Percentiles rank a stretch among this genome's conserved stretches.
These are phyloP conservation scores for Petrolisthes cinctipes DNA, from an alignment of 2,888 invertebrate genomes.

Conservation along the genomic window DNA sequence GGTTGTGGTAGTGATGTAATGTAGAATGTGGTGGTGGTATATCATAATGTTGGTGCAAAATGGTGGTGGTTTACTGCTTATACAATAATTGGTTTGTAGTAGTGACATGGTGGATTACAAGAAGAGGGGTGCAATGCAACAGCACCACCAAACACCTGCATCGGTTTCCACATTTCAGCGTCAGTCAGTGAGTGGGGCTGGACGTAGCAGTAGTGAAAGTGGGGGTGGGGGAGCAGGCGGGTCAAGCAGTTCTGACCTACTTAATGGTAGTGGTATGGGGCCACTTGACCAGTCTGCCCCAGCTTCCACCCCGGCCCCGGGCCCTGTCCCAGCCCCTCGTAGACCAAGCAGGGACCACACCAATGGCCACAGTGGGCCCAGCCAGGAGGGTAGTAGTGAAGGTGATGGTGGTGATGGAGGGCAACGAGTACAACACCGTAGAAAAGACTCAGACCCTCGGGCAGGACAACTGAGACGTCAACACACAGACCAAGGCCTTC, in stretches of 20 bases:
- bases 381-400: neutral
- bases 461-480: conserved; percentile 5
- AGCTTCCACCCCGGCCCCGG: neutral
- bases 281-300: neutral
- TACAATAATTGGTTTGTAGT: no score
- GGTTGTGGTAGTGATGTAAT: neutral
- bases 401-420: neutral
- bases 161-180: conserved; percentile 35
- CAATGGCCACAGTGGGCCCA: neutral
- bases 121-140: no score
- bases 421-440: neutral
- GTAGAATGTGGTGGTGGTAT: no score
- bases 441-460: conserved; percentile 26
- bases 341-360: neutral
- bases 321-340: neutral
- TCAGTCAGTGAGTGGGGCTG: conserved; percentile 11
- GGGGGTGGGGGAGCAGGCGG: neutral
- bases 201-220: neutral
- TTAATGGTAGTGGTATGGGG: neutral
- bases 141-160: neutral
- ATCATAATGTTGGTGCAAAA: no score
- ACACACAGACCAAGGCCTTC: conserved; percentile 19
- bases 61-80: no score
- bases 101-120: no score
- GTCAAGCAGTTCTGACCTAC: neutral